Percentiles rank a stretch among this genome's conserved stretches.
Conservation (phyloP, 2,888 invertebrate species). For the Timema cristinae region DNA sequence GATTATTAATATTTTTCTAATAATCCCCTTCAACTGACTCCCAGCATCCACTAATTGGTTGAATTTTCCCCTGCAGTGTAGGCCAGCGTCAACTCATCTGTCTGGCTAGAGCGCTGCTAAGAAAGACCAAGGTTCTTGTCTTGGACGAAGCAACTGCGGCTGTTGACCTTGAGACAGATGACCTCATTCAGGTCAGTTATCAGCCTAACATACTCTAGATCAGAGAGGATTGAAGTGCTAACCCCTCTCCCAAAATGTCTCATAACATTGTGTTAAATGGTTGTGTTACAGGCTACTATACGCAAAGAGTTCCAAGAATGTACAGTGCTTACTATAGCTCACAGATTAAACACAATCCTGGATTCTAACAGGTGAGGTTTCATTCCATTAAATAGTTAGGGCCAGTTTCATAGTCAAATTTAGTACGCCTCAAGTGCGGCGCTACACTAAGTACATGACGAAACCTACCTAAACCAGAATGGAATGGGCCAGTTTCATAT, state of each 20-base stretch:
- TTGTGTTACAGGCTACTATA: constrained; percentile 47
- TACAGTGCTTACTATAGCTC: constrained; percentile 59
- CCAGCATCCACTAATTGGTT: too few relatives aligned
- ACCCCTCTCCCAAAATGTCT: too few relatives aligned
- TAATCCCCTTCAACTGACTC: constrained; percentile 36
- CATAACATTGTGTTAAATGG: too few relatives aligned
- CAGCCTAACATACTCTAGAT: not conserved
- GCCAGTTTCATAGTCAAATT: too few relatives aligned
- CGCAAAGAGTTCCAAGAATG: constrained; percentile 51
- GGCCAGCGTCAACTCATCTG: constrained; percentile 52
- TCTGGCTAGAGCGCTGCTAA: constrained; percentile 47
- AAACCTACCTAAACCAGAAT: too few relatives aligned
- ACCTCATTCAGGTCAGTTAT: constrained; percentile 45
- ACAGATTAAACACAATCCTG: constrained; percentile 55
- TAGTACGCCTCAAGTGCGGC: too few relatives aligned
- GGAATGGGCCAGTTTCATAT: too few relatives aligned
- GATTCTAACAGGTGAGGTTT: constrained; percentile 42
- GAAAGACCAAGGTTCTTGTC: constrained; percentile 49
- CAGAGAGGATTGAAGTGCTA: too few relatives aligned
- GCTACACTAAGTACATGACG: too few relatives aligned
- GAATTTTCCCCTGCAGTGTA: constrained; percentile 38
- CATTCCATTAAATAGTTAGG: not conserved
- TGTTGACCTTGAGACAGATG: constrained; percentile 53
- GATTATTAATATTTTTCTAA: too few relatives aligned
- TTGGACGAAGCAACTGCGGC: constrained; percentile 53